Evolutionary conservation across 1,140 invertebrate species (phyloP), one percentile per base, ranked within the genome.

Genomic region (Melipona quadrifasciata): DNA sequence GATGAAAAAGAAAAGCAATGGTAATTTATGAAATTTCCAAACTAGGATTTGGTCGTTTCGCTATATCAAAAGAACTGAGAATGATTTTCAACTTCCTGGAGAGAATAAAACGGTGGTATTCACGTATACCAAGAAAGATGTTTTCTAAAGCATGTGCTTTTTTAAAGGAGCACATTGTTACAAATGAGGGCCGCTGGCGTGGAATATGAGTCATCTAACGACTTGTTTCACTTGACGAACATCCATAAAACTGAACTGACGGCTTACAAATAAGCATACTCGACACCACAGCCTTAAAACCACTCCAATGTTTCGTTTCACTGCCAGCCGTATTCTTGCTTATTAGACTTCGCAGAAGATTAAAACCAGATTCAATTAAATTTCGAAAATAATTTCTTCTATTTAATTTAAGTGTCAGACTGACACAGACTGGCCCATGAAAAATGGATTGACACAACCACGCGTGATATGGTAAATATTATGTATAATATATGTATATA

Each of bases 161-260:
- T 55, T 58, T 61, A 70, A 83, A 71, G 39, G 17, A 61, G 65
- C 39, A 31, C 65, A 78, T 58, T 78, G 81, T 70, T 83, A 78
- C 74, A 78, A 83, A 83, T 31, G 74, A 77, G 81, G 1, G 51
- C 64, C 65, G 16, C 24, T 34, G 81, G 64, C 74, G 51, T 70
- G 51, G 81, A 65, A 78, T 83, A 78, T 83, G 81, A 83, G 65
- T 83, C 81, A 83, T 57, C 81, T 83, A 83, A 83, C 81, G 75
- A 83, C 81, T 78, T 78, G 81, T 83, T 83, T 83, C 75, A 78
- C 81, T 83, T 78, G 74, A 83, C 81, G 81, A 83, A 83, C 75
- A 68, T 83, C 81, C 81, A 83, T 83, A 83, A 83, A 83, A 83
- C 81, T 65, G 65, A 83, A 70, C 81, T 57, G 75, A 83, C 75